Conservation (phyloP, 2,113 vertebrate genomes). For the Brachypteracias leptosomus region DNA sequence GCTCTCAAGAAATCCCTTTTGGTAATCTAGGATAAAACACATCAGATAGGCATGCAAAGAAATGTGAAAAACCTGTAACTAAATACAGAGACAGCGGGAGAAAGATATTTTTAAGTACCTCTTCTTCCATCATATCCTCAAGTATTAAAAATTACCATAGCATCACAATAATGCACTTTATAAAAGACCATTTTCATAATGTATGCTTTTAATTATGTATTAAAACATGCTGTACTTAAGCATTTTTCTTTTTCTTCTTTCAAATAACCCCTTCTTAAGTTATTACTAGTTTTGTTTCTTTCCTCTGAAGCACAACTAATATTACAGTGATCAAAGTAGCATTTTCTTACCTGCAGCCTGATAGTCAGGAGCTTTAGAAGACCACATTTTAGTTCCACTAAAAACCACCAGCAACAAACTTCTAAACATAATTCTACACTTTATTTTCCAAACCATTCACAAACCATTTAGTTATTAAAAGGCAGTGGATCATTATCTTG, state of each 20-base stretch:
- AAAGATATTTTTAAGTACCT: neutral
- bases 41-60: slow-evolving; percentile 40
- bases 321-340: neutral
- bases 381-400: neutral
- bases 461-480: neutral
- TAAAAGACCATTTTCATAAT: neutral
- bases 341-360: neutral
- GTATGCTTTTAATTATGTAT: slow-evolving; percentile 9
- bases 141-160: neutral
- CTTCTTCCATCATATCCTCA: neutral
- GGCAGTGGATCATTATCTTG: neutral
- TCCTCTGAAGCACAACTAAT: neutral
- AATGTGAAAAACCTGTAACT: slow-evolving; percentile 30
- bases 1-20: too few species aligned
- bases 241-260: neutral
- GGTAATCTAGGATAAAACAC: slow-evolving; percentile 58
- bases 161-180: neutral
- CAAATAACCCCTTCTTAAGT: neutral
- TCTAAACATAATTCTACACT: neutral
- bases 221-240: neutral
- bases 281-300: neutral
- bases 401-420: neutral
- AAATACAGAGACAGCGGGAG: neutral
- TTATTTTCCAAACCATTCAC: neutral
- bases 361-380: neutral